Evolutionary conservation across 2,888 invertebrate genomes (phyloP), one percentile per base, ranked within the genome.

Genomic region (Ophioninae sp.): DNA sequence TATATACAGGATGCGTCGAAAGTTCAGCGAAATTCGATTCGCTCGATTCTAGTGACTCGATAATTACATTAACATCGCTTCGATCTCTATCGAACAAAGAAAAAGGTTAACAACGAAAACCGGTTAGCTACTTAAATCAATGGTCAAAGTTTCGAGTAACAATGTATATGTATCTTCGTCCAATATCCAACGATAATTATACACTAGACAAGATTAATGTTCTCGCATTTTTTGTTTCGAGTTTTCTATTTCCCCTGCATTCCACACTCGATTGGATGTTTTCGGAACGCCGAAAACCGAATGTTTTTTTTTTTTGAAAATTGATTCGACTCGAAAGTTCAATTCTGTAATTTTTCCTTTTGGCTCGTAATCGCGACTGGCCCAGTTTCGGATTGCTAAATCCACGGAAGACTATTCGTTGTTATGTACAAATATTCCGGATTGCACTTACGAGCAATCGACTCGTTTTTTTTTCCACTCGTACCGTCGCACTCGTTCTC

Each of bases 111-210:
- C 67, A 17, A 51, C 30, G 44, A 22, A 58, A 65, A 81, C 75
- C 56, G 30, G 67, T 68, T 61, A 64, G 56, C 20, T 65, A 44
- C 51, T 71, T 56, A 71, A 71, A 74, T 75, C 17, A 61, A 74
- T 63, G 20, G 56, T 68, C 74, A 58, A 58, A 61, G 68, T 64
- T 61, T 61, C 78, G 44, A 67, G 77, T 61, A 72, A 78, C 30
- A 44, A 51, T 51, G 17, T 17, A 51, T 65, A 51, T 65, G 30
- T 68, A 23, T 76, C 61, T 56, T 75, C 69, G n/a, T 59, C 20
- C 56, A 65, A 64, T 81, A 22, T 65, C 39, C 74, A 71, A 64
- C 81, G 63, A 65, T 81, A 71, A 81, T 81, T 76, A 71, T 71
- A 13, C 69, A 51, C 68, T 51, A 22, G 76, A 82, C 68, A 22